Evolutionary conservation across 2,888 invertebrate genomes (phyloP).

Genomic region (Rosalia funebris): DNA sequence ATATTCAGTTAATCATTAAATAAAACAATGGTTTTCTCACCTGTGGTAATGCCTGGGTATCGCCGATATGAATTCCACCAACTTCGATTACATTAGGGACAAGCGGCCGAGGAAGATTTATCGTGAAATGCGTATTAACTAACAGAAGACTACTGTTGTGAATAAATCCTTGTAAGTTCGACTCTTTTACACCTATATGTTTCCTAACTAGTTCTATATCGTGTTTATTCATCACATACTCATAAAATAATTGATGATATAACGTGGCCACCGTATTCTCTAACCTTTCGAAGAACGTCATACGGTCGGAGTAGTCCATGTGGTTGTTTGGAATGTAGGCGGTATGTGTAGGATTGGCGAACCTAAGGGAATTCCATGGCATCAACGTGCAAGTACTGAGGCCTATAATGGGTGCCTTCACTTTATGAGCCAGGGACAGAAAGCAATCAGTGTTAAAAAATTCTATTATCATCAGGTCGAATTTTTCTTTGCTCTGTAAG

Average conservation of each 20-base stretch:
- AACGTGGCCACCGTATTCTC: conserved; percentile 59
- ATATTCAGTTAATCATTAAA: not conserved
- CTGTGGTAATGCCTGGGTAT: conserved; percentile 44
- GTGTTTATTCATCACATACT: conserved; percentile 5
- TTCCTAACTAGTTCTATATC: conserved; percentile 55
- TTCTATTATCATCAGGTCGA: conserved; percentile 75
- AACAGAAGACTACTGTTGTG: conserved; percentile 65
- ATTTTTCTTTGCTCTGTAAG: conserved; percentile 64
- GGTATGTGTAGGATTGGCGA: conserved; percentile 65
- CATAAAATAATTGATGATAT: conserved; percentile 29
- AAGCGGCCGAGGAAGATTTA: conserved; percentile 63
- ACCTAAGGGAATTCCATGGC: conserved; percentile 63
- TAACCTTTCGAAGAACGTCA: conserved; percentile 57
- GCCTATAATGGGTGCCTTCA: conserved; percentile 70
- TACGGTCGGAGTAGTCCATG: conserved; percentile 51
- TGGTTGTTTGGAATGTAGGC: conserved; percentile 65
- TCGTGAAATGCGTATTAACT: conserved; percentile 64
- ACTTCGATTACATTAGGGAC: conserved; percentile 66
- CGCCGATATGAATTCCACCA: conserved; percentile 66
- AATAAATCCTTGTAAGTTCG: conserved; percentile 64
- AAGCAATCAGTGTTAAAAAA: conserved; percentile 77
- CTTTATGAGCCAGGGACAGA: conserved; percentile 71
- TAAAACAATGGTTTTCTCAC: too few relatives aligned
- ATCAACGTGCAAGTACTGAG: conserved; percentile 64
- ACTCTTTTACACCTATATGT: conserved; percentile 63